phyloP scores from a whole-genome alignment of 2,113 vertebrate species.

The Agapornis roseicollis region DNA sequence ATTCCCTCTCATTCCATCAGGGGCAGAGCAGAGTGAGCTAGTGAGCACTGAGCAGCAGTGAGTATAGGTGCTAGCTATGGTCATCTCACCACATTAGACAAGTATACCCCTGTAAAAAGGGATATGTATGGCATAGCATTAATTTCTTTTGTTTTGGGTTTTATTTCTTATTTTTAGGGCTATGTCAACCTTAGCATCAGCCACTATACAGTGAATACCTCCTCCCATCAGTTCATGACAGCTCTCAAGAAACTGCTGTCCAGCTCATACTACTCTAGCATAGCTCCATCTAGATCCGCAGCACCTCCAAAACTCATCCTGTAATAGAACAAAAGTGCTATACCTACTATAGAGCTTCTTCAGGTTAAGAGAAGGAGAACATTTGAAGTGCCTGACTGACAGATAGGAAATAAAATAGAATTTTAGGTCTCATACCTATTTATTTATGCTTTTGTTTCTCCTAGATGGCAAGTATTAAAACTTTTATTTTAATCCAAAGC shows the following conservation, averaged over 20 bases:
- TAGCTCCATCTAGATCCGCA: neutral
- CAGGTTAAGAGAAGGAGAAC: neutral
- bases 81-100: neutral
- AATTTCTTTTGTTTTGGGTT: neutral
- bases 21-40: neutral
- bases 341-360: neutral
- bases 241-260: neutral
- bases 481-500: neutral
- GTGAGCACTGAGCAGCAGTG: neutral
- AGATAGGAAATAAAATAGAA: neutral
- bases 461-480: neutral
- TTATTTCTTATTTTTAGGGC: neutral
- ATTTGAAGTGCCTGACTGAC: neutral
- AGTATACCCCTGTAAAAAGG: neutral
- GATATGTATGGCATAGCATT: neutral
- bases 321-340: neutral
- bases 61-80: neutral
- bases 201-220: neutral
- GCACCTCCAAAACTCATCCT: neutral
- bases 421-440: neutral
- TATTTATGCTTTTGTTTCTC: neutral
- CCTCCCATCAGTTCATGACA: neutral
- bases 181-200: neutral
- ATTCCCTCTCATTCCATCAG: neutral
- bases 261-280: neutral